Base-by-base conservation (phyloP, 2,888 invertebrate genomes). In the Drosophila lacicola region DNA sequence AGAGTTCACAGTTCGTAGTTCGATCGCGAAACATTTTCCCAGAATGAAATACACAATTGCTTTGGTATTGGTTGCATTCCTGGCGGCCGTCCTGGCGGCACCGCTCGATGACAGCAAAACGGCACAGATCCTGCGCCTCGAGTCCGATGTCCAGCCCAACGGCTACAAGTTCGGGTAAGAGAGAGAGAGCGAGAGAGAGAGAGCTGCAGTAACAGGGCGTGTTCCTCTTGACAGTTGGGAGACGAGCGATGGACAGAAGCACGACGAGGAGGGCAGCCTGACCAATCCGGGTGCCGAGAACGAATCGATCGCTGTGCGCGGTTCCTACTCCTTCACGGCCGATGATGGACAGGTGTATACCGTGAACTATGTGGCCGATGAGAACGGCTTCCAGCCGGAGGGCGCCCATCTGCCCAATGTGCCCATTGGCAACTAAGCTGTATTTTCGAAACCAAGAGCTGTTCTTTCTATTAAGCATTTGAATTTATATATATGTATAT, bases 121-220 rank as follows among this genome's bases (percentile, higher is more conserved):
- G 13, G 91, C 90, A 9, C 75, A 85, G 55, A 86, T 91, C 49
- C 42, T 91, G 11, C 89, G 84, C 37, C 81, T 72, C 19, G 90
- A 90, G 13, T 92, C 93, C 53, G 94, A 95, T 90, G 95, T 95
- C 72, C 93, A 88, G 64, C 89, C 94, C 25, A 94, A 94, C 75
- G 92, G 93, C 53, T 95, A 95, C 91, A 94, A 92, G 74, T 95
- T 94, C 78, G 93, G 92, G 94, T 94, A 92, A 93, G 90, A 36
- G 36, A 37, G 29, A 9, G 29, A 29, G 8, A 29, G 29, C 25
- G 29, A 9, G 29, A 29, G 8, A 29, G 25, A 29, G 25, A 29
- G 25, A 29, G 0, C 8, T 8, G 8, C 29, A 29, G 2, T 29
- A 29, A 29, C 29, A 0, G 8, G 8, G 29, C 29, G 29, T 29